Evolutionary conservation across 2,113 vertebrate species (phyloP).

Genomic region (Antechinus stuartii): DNA sequence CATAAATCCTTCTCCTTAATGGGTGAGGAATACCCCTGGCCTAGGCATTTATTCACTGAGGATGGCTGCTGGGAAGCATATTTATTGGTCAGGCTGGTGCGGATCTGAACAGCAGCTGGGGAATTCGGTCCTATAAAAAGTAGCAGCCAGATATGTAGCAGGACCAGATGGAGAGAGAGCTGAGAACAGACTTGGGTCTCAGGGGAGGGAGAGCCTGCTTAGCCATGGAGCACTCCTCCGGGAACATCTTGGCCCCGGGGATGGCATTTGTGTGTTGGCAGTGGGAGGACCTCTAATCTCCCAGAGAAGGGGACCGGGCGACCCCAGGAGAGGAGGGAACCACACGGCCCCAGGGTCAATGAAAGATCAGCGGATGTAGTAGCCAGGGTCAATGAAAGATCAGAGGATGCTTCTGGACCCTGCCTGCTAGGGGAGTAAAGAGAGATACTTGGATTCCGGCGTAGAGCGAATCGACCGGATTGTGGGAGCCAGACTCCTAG

Average conservation of each 20-base stretch:
- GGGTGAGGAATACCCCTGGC: neutral
- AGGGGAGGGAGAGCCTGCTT: constrained; percentile 4
- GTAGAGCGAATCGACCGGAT: neutral
- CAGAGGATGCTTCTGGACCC: neutral
- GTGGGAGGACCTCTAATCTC: neutral
- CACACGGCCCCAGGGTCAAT: neutral
- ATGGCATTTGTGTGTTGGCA: neutral
- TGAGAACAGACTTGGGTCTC: neutral
- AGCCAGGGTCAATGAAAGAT: neutral
- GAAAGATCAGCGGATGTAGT: neutral
- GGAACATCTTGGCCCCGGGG: neutral
- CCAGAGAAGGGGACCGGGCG: neutral
- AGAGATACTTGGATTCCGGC: neutral
- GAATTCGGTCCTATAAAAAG: neutral
- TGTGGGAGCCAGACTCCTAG: neutral
- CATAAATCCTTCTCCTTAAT: neutral
- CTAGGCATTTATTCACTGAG: neutral
- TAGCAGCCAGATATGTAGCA: neutral
- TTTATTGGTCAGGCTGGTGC: neutral
- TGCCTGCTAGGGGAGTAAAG: neutral
- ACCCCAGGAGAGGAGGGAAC: neutral
- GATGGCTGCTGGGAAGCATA: neutral
- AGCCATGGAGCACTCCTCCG: neutral
- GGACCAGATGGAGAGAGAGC: neutral
- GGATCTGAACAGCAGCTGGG: neutral